phyloP scores from a whole-genome alignment of 1,140 invertebrate genomes.

The Mamestra configurata region DNA sequence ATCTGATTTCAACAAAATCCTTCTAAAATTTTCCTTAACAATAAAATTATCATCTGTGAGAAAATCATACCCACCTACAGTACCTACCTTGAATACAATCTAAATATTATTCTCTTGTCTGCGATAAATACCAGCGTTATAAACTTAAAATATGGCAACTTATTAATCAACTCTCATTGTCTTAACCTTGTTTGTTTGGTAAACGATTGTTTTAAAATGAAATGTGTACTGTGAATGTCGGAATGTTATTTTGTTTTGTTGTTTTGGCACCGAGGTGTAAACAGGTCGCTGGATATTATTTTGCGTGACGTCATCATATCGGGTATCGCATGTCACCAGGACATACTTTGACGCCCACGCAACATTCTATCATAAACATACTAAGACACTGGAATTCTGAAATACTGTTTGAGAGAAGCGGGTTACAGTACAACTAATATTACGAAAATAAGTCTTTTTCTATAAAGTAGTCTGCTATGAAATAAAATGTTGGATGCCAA shows the following conservation, averaged over 20 bases:
- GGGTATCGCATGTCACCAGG: not conserved
- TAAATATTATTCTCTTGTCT: conserved; percentile 9
- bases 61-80: not conserved
- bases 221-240: conserved; percentile 4
- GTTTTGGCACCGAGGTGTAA: not conserved
- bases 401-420: not conserved
- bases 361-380: too few relatives aligned
- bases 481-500: too few relatives aligned
- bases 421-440: too few relatives aligned
- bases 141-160: conserved; percentile 14
- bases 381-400: too few relatives aligned
- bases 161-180: conserved; percentile 11
- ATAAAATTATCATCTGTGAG: not conserved
- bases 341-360: not conserved
- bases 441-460: too few relatives aligned
- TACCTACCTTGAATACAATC: not conserved
- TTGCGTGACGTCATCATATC: not conserved
- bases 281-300: not conserved
- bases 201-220: conserved; percentile 24
- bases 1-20: too few relatives aligned
- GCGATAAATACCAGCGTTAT: not conserved
- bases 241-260: not conserved
- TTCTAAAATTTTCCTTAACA: too few relatives aligned
- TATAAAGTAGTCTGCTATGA: too few relatives aligned
- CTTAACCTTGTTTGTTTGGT: not conserved